A percentile compares a stretch with the other conserved stretches of the same genome.
Evolutionary conservation across 1,140 invertebrate genomes (phyloP).

Genomic region (Mactra quadrangularis): DNA sequence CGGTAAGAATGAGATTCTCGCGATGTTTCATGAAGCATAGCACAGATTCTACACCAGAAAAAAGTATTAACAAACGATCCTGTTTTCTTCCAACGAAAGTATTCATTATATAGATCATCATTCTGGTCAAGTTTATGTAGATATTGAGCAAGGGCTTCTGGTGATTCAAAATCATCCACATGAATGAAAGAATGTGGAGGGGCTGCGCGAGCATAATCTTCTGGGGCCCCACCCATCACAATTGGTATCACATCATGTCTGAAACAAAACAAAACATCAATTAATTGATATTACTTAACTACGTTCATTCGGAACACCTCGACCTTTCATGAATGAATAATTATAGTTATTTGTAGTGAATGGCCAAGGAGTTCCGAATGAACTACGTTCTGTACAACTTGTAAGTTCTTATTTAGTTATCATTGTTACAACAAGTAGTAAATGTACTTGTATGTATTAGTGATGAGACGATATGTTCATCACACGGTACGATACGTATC

Average conservation of each 20-base stretch:
- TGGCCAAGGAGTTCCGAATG: background rate
- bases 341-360: too few relatives aligned
- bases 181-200: slow-evolving; percentile 94
- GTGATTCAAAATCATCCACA: slow-evolving; percentile 96
- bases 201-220: slow-evolving; percentile 82
- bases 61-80: slow-evolving; percentile 82
- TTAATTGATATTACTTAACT: slow-evolving; percentile 9
- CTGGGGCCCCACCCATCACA: slow-evolving; percentile 85
- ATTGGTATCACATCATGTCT: slow-evolving; percentile 84
- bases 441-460: background rate
- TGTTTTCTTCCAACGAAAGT: slow-evolving; percentile 83
- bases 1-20: slow-evolving; percentile 58
- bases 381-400: background rate
- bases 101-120: slow-evolving; percentile 82
- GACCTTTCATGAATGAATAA: too few relatives aligned
- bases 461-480: background rate
- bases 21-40: slow-evolving; percentile 82
- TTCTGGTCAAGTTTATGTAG: slow-evolving; percentile 86
- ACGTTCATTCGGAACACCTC: too few relatives aligned
- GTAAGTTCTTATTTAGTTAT: background rate
- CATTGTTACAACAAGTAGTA: background rate
- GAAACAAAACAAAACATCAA: slow-evolving; percentile 49
- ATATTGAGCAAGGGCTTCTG: slow-evolving; percentile 94
- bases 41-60: slow-evolving; percentile 97
- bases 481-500: too few relatives aligned